phyloP scores from a whole-genome alignment of 2,113 vertebrate genomes.

The Microcebus tavaratra region DNA sequence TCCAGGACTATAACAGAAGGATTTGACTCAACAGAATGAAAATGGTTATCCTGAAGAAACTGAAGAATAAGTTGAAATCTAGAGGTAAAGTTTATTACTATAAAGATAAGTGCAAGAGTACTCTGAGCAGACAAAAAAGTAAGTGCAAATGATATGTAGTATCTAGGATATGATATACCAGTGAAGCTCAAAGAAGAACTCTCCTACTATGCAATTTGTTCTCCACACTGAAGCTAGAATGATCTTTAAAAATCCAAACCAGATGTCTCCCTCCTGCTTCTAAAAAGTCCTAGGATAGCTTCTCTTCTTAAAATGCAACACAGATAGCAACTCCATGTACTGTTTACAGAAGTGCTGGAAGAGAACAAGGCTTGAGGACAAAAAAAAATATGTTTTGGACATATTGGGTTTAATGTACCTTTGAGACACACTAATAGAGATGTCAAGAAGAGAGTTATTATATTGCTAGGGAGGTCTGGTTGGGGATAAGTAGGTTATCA shows the following conservation, averaged over 20 bases:
- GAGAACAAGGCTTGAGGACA: background rate
- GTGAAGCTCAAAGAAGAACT: background rate
- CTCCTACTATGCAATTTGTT: background rate
- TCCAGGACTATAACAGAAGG: background rate
- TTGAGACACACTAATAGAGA: background rate
- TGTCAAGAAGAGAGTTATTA: background rate
- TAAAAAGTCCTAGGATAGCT: background rate
- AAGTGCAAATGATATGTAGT: background rate
- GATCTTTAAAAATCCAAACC: background rate
- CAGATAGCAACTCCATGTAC: background rate
- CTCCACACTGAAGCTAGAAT: background rate
- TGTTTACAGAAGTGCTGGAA: background rate
- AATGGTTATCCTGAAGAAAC: background rate
- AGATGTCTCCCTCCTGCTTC: background rate
- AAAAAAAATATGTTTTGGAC: slow-evolving; percentile 3
- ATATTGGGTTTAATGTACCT: background rate
- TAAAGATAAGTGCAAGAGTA: background rate
- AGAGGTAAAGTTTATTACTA: background rate
- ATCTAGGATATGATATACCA: background rate
- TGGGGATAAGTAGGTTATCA: background rate
- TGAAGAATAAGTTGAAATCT: background rate
- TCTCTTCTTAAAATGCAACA: background rate
- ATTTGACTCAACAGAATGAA: background rate
- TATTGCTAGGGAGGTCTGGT: background rate
- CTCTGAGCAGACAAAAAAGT: background rate